These are phyloP conservation scores for roundworm (Caenorhabditis elegans) DNA, from an alignment of 1,140 invertebrate species.

Conservation along the genomic window WBcel235 BX284604.4:11688501-11689000, in stretches of 20 bases:
- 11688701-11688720: neutral
- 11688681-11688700: neutral
- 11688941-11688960: neutral
- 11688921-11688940: conserved; percentile 13
- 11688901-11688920: neutral
- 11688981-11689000: neutral
- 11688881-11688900: neutral
- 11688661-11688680: neutral
- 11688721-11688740: neutral
- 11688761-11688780: neutral
- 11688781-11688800: neutral
- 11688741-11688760: conserved; percentile 16
- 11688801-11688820: neutral
- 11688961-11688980: neutral
- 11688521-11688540: neutral
- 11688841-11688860: neutral
- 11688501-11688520: conserved; percentile 2
- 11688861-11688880: neutral
- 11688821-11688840: neutral
- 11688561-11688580: neutral
- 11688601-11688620: conserved; percentile 6
- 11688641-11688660: conserved; percentile 4
- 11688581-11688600: conserved; percentile 15
- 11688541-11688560: neutral
- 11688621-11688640: conserved; percentile 12